These are phyloP conservation scores for Falco biarmicus DNA, from an alignment of 2,797 vertebrate genomes.

Conservation along the genomic window DNA sequence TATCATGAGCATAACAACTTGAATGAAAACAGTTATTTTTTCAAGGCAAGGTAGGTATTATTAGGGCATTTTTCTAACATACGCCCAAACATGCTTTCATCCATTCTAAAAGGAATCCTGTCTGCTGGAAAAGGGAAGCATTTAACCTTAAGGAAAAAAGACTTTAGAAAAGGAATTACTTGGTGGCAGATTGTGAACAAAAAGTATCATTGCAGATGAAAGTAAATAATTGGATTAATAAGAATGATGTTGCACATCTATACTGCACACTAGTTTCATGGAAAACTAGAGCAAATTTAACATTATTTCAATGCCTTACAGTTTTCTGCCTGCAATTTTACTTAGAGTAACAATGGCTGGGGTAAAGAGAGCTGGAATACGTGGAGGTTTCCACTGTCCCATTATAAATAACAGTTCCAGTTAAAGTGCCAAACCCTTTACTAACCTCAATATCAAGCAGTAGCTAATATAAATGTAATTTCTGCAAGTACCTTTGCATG, in stretches of 20 bases:
- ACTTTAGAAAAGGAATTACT: neutral
- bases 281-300: neutral
- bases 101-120: neutral
- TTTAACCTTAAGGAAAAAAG: neutral
- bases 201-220: neutral
- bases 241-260: neutral
- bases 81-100: neutral
- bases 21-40: neutral
- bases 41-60: neutral
- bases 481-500: neutral
- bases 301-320: neutral
- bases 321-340: neutral
- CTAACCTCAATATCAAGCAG: neutral
- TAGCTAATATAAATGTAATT: neutral
- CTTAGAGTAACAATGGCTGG: neutral
- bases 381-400: neutral
- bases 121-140: neutral
- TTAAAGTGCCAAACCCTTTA: neutral
- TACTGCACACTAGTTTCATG: neutral
- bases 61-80: neutral
- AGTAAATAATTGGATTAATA: neutral
- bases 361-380: neutral
- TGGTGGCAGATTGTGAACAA: neutral
- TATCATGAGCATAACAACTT: neutral
- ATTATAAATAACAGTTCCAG: neutral